Conservation (phyloP, 1,140 invertebrate genomes). For the Condylostylus longicornis region DNA sequence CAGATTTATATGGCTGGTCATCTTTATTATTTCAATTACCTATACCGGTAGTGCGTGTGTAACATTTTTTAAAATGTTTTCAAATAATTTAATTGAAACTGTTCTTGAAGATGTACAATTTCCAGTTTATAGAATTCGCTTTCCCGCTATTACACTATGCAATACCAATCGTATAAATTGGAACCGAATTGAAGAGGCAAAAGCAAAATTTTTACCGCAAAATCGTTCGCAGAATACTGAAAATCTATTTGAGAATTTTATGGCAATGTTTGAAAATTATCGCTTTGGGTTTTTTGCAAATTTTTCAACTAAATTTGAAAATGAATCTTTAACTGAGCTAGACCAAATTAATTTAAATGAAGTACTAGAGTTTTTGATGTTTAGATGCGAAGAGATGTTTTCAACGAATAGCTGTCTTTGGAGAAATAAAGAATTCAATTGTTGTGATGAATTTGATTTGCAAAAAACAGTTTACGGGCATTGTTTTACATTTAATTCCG, state of each 20-base stretch:
- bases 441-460: slow-evolving; percentile 18
- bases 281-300: slow-evolving; percentile 14
- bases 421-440: slow-evolving; percentile 15
- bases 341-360: slow-evolving; percentile 14
- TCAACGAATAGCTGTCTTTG: slow-evolving; percentile 12
- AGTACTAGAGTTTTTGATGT: slow-evolving; percentile 10
- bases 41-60: too few relatives aligned
- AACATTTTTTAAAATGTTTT: too few relatives aligned
- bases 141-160: slow-evolving; percentile 52
- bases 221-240: slow-evolving; percentile 13
- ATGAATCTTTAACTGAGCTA: slow-evolving; percentile 17
- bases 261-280: slow-evolving; percentile 15
- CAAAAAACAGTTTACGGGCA: slow-evolving; percentile 21
- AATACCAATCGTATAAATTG: slow-evolving; percentile 38
- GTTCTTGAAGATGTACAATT: slow-evolving; percentile 49
- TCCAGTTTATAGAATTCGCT: slow-evolving; percentile 48
- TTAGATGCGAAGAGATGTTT: slow-evolving; percentile 16
- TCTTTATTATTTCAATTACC: too few relatives aligned
- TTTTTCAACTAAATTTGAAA: slow-evolving; percentile 13
- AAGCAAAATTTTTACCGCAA: slow-evolving; percentile 14
- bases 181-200: slow-evolving; percentile 19
- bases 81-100: slow-evolving; percentile 21
- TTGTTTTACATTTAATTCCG: slow-evolving; percentile 21
- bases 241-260: slow-evolving; percentile 10
- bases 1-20: too few relatives aligned